Evolutionary conservation across 64 coral and sea anemone species (phyloP), one percentile per base, ranked within the genome.

Genomic region (Actinia tenebrosa): DNA sequence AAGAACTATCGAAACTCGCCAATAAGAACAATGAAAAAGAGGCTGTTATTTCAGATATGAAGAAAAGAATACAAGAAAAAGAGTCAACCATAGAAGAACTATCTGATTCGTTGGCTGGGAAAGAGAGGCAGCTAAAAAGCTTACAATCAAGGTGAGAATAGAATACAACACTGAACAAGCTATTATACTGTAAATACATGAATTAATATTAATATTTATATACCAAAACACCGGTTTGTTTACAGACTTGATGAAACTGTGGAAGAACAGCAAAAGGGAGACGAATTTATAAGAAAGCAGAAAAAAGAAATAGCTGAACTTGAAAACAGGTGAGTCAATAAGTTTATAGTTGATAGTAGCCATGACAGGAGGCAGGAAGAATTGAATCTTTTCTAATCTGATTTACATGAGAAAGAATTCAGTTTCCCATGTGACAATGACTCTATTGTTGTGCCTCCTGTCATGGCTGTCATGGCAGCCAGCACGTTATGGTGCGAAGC

Each of bases 301-400:
- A 87, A 86, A 25, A 92, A 92, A 77, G 53, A 53, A 42, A 87
- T 69, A 60, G 37, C 80, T 43, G 90, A 92, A 60, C 90, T 92
- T 18, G 78, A 92, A 66, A 92, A 83, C 50, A 92, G 56, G 90
- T 92, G 20, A 87, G 90, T 75, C 3, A 75, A 14, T 71, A 10
- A n/a, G 16, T 2, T 64, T 17, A 17, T 30, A 25, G 66, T 27
- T 37, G 30, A 37, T 37, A 1, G 1, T 0, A 37, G 30, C 30
- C 30, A 37, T 37, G 30, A 37, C 30, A 37, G 30, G 30, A 37
- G 30, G 30, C 30, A 37, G 30, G 30, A 37, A 37, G 0, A 37
- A 37, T 37, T 37, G 30, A 37, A 37, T 37, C 30, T 37, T 0
- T 0, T 37, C 30, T 37, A 37, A 37, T 37, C 30, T 37, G 30